A percentile compares a stretch with the other conserved stretches of the same genome.
These are phyloP conservation scores for Luidia sarsii DNA, from an alignment of 53 echinoderm and acorn worm genomes.

Conservation along the genomic window DNA sequence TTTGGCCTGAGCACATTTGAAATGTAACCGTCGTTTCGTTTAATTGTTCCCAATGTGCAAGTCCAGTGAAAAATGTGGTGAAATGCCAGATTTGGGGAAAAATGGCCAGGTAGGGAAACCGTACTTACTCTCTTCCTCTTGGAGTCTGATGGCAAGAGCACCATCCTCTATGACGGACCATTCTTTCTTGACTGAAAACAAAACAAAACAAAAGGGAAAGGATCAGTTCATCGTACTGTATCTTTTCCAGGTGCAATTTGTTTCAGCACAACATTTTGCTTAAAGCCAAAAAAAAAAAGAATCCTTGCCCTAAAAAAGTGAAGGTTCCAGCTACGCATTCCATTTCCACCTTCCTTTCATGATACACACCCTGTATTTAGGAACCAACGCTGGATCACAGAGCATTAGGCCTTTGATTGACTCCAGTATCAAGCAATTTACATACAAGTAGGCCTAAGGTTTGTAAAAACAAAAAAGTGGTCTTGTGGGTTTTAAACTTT, in stretches of 20 bases:
- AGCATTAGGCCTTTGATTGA: background rate
- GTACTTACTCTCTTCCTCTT: conserved; percentile 89
- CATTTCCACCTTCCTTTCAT: background rate
- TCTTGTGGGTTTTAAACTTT: background rate
- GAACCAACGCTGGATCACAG: background rate
- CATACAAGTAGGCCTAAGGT: background rate
- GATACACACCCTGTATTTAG: background rate
- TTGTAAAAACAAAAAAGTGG: background rate
- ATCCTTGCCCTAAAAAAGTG: background rate
- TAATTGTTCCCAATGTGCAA: too few species aligned
- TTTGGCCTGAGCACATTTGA: too few species aligned
- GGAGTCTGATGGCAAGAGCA: conserved; percentile 75
- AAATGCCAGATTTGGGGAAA: too few species aligned
- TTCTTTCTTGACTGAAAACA: conserved; percentile 68
- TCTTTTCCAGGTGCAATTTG: background rate
- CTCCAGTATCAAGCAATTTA: background rate
- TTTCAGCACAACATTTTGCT: background rate
- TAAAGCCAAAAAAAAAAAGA: background rate
- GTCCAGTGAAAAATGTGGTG: too few species aligned
- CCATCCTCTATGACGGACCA: conserved; percentile 87
- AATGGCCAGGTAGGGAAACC: too few species aligned
- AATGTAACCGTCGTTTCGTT: too few species aligned
- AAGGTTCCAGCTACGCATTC: background rate
- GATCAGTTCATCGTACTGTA: background rate
- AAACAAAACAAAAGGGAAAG: background rate